phyloP scores from a whole-genome alignment of 1,140 invertebrate genomes.

The Ctenoplectra terminalis region DNA sequence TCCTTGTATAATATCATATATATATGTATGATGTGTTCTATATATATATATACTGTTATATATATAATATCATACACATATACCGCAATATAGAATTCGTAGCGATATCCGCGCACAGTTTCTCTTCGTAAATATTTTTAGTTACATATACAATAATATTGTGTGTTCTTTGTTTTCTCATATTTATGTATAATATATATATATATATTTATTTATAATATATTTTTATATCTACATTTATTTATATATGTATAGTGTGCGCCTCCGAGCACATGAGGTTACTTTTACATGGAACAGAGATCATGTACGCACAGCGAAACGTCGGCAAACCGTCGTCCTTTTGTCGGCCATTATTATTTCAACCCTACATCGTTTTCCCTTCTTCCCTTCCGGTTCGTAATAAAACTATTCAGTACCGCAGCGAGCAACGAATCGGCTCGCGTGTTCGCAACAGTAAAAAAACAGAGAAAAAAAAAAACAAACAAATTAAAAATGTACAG shows the following conservation, averaged over 20 bases:
- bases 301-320: conserved; percentile 72
- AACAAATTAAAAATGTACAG: not conserved
- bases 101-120: conserved; percentile 45
- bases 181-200: conserved; percentile 63
- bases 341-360: conserved; percentile 23
- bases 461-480: not conserved
- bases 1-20: conserved; percentile 45
- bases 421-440: not conserved
- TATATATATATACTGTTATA: conserved; percentile 60
- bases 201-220: conserved; percentile 50
- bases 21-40: conserved; percentile 52
- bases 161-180: conserved; percentile 57
- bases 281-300: conserved; percentile 75
- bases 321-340: conserved; percentile 46
- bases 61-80: conserved; percentile 48
- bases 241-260: conserved; percentile 68
- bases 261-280: conserved; percentile 74
- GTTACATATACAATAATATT: conserved; percentile 67
- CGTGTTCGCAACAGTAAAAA: not conserved
- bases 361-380: not conserved
- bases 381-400: not conserved
- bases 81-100: conserved; percentile 41
- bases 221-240: conserved; percentile 51
- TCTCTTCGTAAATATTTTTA: conserved; percentile 42
- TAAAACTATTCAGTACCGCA: not conserved